Evolutionary conservation across 1,140 invertebrate genomes (phyloP).

Genomic region (Papilio helenus): DNA sequence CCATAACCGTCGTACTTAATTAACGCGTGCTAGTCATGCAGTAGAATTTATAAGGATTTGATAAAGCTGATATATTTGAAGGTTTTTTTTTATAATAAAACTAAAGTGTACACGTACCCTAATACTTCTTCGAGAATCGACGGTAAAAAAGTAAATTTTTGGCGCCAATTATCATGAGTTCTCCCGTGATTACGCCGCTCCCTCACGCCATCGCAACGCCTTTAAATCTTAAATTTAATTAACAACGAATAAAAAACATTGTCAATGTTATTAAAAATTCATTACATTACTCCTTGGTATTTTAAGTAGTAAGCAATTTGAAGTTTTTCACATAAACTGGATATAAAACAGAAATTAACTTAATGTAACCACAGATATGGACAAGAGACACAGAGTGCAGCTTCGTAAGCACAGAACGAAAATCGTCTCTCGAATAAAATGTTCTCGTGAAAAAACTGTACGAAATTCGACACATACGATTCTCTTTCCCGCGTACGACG

Average conservation of each 20-base stretch:
- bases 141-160: conserved; percentile 12
- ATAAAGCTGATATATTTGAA: not conserved
- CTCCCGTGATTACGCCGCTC: not conserved
- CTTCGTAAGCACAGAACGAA: not conserved
- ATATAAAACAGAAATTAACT: not conserved
- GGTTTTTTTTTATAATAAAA: too few relatives aligned
- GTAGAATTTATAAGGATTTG: not conserved
- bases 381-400: not conserved
- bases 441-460: not conserved
- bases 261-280: conserved; percentile 7
- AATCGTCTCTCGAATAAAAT: not conserved
- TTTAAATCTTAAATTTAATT: conserved; percentile 13
- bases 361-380: not conserved
- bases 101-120: not conserved
- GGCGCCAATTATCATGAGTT: conserved; percentile 8
- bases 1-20: not conserved
- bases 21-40: not conserved
- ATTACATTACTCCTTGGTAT: conserved; percentile 3
- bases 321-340: not conserved
- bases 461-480: not conserved
- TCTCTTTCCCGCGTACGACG: not conserved
- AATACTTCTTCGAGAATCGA: not conserved
- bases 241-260: not conserved
- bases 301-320: not conserved
- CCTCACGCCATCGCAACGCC: not conserved